Percentiles rank a stretch among this genome's conserved stretches.
Evolutionary conservation across 2,797 vertebrate species (phyloP).

Genomic region (Pantherophis alleghaniensis): DNA sequence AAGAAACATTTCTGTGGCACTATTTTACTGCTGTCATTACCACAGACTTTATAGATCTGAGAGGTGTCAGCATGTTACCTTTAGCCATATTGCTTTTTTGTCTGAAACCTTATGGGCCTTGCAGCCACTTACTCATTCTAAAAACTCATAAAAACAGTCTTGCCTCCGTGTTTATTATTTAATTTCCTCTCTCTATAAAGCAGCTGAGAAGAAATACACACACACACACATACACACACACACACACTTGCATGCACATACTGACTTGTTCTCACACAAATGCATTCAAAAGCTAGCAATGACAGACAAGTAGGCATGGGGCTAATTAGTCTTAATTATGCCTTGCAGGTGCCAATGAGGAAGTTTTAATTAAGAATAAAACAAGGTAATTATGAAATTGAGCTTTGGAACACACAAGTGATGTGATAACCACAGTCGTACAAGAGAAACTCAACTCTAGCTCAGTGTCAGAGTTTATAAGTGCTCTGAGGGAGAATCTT

Average conservation of each 20-base stretch:
- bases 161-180: constrained; percentile 74
- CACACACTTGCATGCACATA: background rate
- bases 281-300: constrained; percentile 60
- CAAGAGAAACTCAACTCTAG: constrained; percentile 5
- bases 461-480: background rate
- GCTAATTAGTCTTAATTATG: constrained; percentile 75
- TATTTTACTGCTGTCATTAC: constrained; percentile 71
- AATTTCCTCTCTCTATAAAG: constrained; percentile 68
- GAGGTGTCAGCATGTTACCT: constrained; percentile 73
- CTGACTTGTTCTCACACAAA: constrained; percentile 16
- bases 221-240: background rate
- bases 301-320: constrained; percentile 66
- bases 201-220: constrained; percentile 24
- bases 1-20: constrained; percentile 69
- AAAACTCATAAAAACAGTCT: constrained; percentile 67
- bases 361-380: constrained; percentile 76
- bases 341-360: constrained; percentile 67
- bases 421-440: constrained; percentile 61
- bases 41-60: constrained; percentile 75
- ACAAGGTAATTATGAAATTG: constrained; percentile 76
- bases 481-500: background rate
- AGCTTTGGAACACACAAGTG: constrained; percentile 66
- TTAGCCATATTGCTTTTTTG: constrained; percentile 71
- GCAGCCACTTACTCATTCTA: constrained; percentile 68
- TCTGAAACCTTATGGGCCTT: constrained; percentile 75